Percentiles rank a stretch among this genome's conserved stretches.
Evolutionary conservation across 1,140 invertebrate genomes (phyloP).

Genomic region (Hormaphis cornu): DNA sequence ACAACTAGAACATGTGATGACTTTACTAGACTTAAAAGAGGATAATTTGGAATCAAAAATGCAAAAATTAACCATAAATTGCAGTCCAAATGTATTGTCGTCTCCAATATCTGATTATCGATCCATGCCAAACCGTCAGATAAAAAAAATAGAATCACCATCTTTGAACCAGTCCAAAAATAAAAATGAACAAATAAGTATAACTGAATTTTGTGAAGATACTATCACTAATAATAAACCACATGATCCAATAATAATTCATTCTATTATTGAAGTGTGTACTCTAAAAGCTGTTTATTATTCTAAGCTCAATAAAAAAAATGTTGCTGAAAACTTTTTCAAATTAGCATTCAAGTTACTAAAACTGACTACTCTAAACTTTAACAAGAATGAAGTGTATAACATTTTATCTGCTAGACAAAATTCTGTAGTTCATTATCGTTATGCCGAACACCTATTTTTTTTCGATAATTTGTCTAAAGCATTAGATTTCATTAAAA

Average conservation of each 20-base stretch:
- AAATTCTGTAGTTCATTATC: not conserved
- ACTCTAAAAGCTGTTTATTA: slow-evolving; percentile 18
- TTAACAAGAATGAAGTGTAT: slow-evolving; percentile 25
- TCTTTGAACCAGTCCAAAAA: slow-evolving; percentile 3
- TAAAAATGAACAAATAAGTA: not conserved
- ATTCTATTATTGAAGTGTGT: slow-evolving; percentile 19
- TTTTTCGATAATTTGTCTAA: not conserved
- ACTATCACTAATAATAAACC: not conserved
- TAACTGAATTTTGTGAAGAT: not conserved
- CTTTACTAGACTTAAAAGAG: slow-evolving; percentile 14
- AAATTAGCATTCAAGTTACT: not conserved
- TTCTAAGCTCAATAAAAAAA: not conserved
- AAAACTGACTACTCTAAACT: not conserved
- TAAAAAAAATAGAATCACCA: slow-evolving; percentile 6
- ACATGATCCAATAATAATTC: not conserved
- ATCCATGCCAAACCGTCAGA: not conserved
- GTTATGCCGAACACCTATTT: slow-evolving; percentile 6
- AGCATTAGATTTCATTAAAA: not conserved
- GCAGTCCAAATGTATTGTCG: not conserved
- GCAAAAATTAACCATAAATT: slow-evolving; percentile 1
- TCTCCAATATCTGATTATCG: slow-evolving; percentile 10
- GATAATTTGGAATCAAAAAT: slow-evolving; percentile 15
- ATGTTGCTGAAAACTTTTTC: slow-evolving; percentile 4
- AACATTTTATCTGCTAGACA: slow-evolving; percentile 5
- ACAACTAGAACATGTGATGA: slow-evolving; percentile 19